Evolutionary conservation across 2,888 invertebrate genomes (phyloP), one percentile per base, ranked within the genome.

Genomic region (Clitarchus hookeri): DNA sequence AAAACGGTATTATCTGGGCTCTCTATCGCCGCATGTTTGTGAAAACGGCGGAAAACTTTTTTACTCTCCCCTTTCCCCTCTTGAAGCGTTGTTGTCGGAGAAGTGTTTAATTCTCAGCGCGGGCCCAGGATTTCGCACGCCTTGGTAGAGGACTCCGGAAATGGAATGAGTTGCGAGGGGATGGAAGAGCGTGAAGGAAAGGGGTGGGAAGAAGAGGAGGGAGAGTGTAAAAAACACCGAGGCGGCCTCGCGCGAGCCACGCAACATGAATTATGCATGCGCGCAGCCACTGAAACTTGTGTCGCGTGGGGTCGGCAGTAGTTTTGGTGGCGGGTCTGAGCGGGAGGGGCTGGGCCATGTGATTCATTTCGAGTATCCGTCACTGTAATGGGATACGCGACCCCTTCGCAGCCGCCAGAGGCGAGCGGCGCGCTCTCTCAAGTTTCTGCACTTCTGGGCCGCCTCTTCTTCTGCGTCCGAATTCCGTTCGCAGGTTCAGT

Each of bases 281-380:
- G 19, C 65, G 19, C 65, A 11, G 65, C 65, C 16, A 65, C 65
- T 65, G 65, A 65, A 65, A 65, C 65, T 65, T 65, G 65, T 65
- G 65, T 65, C 65, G 23, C 65, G 65, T 2, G 23, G n/a, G 19
- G n/a, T 0, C 2, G 3, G 65, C 11, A 6, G 65, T 8, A n/a
- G 65, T 19, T n/a, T 19, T n/a, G 65, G 53, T 16, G 3, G 53
- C 2, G 13, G 13, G 3, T 53, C 2, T 2, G 12, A 1, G 53
- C 4, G 53, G 65, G 65, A 8, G n/a, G 8, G 0, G 65, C 1
- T 23, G 8, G 65, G 23, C 65, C 65, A 65, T n/a, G 65, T 65
- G 65, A 65, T 65, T 65, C 65, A 65, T 65, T 65, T 65, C 65
- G n/a, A 65, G 65, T 65, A 65, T 65, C 65, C 65, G 65, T 65